Evolutionary conservation across 2,797 vertebrate genomes (phyloP), one percentile per base, ranked within the genome.

Genomic region (Galago senegalensis): DNA sequence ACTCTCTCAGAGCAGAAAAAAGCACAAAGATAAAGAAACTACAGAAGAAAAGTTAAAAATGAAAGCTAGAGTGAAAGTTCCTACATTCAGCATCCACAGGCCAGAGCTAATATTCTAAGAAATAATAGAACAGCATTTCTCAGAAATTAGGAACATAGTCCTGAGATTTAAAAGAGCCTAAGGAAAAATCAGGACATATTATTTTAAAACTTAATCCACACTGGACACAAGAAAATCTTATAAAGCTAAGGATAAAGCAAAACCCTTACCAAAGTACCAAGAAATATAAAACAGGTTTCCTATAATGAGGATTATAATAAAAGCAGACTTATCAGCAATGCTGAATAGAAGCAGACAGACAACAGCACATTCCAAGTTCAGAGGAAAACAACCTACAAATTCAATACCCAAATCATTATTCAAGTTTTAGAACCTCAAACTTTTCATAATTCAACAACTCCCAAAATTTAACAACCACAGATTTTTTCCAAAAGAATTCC

Each of bases 161-260:
- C 53, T 84, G 20, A 67, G 21, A 77, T 73, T 79, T 84, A 53
- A 87, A 86, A 86, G 8, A 56, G 69, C 46, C 37, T 53, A 82
- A 75, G 56, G 60, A 14, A 70, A 94, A 97, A 86, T 23, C 5
- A 77, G 34, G 29, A 27, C 25, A 16, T n/a, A 82, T 34, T 72
- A 82, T n/a, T 72, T 49, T 31, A 56, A 81, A 92, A 67, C 84
- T 84, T 61, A 91, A 84, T 58, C 34, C 56, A 92, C n/a, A 95
- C 4, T 27, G 17, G 16, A 76, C 34, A 46, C 3, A 43, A 10
- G 23, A 80, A 72, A 87, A 84, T 60, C 73, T 87, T 69, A 79
- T n/a, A 85, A 73, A 94, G 67, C 11, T 14, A 60, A 87, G 9
- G 7, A 77, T 3, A 85, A 61, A 87, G 31, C n/a, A n/a, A 89